Base-by-base conservation (phyloP, 2,797 vertebrate genomes). In the Eulemur mongoz region DNA sequence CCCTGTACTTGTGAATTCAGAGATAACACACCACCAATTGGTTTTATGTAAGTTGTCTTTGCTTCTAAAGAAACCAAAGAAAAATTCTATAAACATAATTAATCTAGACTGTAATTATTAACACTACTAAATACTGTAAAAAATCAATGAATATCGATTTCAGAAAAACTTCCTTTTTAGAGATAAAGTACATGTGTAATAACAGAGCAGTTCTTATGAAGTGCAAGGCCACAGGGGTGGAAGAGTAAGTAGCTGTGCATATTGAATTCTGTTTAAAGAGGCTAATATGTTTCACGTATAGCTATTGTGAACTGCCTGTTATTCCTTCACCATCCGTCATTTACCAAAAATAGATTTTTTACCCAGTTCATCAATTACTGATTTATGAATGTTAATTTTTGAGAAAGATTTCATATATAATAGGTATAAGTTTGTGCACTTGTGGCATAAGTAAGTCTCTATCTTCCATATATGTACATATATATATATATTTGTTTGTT, bases 21-120 rank as follows among this genome's bases (percentile, higher is more conserved):
- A 92, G 69, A 93, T 95, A 89, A 52, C n/a, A 65, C 73, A 70
- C 25, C 14, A 70, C 1, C 2, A 18, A 79, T 69, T 97, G 92
- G 17, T 17, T 98, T 96, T 94, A 97, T 93, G 89, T 94, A 23
- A 94, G 97, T 85, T 73, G 23, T 87, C 95, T 96, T 97, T 95
- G 13, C 72, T 96, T 97, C 88, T 90, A 95, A 97, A 97, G 82
- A 97, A 97, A 97, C 48, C 35, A 96, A 91, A 82, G 75, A 23
- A 96, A 95, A 88, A 83, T 22, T 97, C 30, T 59, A 35, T 81
- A 30, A 89, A 95, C 76, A 59, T 80, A 97, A 97, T 96, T 73
- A 96, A 95, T 96, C 32, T 93, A 65, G 88, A 90, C 18, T 97
- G 87, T 32, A 92, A 96, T 98, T 97, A 95, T 97, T 96, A 97